These are phyloP conservation scores for Hypselothyrea guttata DNA, from an alignment of 2,888 invertebrate species.

Conservation along the genomic window DNA sequence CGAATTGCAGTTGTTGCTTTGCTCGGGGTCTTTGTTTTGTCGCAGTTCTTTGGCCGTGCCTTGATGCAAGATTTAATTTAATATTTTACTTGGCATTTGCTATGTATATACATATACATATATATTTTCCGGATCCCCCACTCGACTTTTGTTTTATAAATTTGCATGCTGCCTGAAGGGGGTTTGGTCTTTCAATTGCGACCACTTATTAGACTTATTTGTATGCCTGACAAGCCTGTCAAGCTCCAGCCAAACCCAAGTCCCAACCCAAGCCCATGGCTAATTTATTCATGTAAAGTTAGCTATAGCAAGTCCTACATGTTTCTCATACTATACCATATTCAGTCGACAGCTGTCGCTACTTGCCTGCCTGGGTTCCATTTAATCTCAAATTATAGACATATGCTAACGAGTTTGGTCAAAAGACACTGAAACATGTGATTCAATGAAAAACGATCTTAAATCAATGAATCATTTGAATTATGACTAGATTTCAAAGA, in stretches of 20 bases:
- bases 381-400: slow-evolving; percentile 14
- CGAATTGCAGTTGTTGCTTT: slow-evolving; percentile 45
- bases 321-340: slow-evolving; percentile 9
- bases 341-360: slow-evolving; percentile 38
- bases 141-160: slow-evolving; percentile 19
- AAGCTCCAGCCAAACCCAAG: neutral
- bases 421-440: no score
- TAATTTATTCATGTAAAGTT: slow-evolving; percentile 71
- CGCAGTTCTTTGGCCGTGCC: slow-evolving; percentile 66
- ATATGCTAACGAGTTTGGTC: slow-evolving; percentile 2
- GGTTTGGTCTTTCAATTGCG: slow-evolving; percentile 16
- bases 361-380: slow-evolving; percentile 31
- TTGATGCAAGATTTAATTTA: slow-evolving; percentile 66
- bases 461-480: neutral
- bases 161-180: slow-evolving; percentile 33
- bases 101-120: no score
- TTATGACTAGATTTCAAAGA: no score
- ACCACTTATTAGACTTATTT: slow-evolving; percentile 50
- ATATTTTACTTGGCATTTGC: slow-evolving; percentile 42
- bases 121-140: slow-evolving; percentile 23
- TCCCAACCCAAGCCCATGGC: slow-evolving; percentile 25
- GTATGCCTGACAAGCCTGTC: slow-evolving; percentile 59
- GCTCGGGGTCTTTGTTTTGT: slow-evolving; percentile 25
- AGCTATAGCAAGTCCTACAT: slow-evolving; percentile 12
- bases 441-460: neutral